These are phyloP conservation scores for Hemiprocne comata DNA, from an alignment of 2,113 vertebrate species.

Conservation along the genomic window DNA sequence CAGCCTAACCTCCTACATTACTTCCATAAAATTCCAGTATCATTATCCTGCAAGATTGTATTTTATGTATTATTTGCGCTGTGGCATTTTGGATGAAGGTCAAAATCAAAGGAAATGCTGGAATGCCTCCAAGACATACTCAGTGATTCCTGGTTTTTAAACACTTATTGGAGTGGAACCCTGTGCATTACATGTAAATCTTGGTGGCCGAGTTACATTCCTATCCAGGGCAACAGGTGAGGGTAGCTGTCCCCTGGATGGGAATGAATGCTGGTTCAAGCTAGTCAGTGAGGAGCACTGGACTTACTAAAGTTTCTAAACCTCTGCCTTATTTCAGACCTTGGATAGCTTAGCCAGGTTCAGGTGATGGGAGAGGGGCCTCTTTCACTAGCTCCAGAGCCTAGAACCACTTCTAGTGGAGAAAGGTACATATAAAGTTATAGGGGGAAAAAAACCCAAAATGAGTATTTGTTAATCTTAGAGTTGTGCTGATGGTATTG, in stretches of 20 bases:
- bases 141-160: background rate
- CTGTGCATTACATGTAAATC: background rate
- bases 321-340: background rate
- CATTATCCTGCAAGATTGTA: background rate
- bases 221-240: background rate
- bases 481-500: background rate
- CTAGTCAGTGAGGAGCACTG: background rate
- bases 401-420: background rate
- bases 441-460: background rate
- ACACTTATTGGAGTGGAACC: background rate
- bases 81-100: background rate
- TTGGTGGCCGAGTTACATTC: background rate
- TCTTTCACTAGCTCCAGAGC: background rate
- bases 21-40: background rate
- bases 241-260: background rate
- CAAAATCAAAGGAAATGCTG: background rate
- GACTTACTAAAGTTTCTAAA: background rate
- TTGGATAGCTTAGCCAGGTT: background rate
- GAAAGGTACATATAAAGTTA: background rate
- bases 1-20: background rate
- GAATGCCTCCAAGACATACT: background rate
- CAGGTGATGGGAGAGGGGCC: fast-evolving
- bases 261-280: background rate
- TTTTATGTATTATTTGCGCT: background rate
- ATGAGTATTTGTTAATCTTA: background rate